These are phyloP conservation scores for Tetragnatha versicolor DNA, from an alignment of 1,140 invertebrate genomes.

Conservation along the genomic window DNA sequence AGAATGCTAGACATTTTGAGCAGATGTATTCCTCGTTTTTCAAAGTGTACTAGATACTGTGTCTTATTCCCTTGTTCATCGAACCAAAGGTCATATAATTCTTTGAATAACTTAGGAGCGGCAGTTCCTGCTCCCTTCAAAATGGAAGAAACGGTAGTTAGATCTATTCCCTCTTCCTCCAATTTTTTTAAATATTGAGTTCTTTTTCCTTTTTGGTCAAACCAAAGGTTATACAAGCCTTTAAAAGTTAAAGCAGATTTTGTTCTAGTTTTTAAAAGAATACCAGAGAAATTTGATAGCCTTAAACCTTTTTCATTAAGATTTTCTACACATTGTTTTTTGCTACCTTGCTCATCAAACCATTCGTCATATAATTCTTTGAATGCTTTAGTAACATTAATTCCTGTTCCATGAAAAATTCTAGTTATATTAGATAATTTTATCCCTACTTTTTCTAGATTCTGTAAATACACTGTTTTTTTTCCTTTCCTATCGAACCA, in stretches of 20 bases:
- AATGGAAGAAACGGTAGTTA: too few species aligned
- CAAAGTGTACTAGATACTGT: too few species aligned
- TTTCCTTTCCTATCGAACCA: conserved; percentile 1
- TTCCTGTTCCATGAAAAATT: background rate
- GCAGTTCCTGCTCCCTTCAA: too few species aligned
- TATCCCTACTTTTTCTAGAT: background rate
- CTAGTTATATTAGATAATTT: background rate
- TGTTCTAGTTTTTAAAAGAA: background rate
- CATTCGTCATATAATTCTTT: too few species aligned
- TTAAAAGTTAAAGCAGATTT: background rate
- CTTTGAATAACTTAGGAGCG: too few species aligned
- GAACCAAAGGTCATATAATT: too few species aligned
- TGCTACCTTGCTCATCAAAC: background rate
- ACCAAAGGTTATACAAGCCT: conserved; percentile 3
- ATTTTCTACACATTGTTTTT: conserved; percentile 1
- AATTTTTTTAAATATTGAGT: conserved; percentile 27
- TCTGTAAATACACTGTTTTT: background rate
- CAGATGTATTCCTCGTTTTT: too few species aligned
- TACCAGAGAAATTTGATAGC: background rate
- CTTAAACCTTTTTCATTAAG: background rate
- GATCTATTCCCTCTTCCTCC: too few species aligned
- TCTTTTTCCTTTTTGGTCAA: conserved; percentile 15
- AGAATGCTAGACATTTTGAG: too few species aligned
- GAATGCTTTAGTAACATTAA: conserved; percentile 5
- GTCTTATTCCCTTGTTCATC: too few species aligned